Base-by-base conservation (phyloP, 2,113 vertebrate genomes). In the Alectura lathami region DNA sequence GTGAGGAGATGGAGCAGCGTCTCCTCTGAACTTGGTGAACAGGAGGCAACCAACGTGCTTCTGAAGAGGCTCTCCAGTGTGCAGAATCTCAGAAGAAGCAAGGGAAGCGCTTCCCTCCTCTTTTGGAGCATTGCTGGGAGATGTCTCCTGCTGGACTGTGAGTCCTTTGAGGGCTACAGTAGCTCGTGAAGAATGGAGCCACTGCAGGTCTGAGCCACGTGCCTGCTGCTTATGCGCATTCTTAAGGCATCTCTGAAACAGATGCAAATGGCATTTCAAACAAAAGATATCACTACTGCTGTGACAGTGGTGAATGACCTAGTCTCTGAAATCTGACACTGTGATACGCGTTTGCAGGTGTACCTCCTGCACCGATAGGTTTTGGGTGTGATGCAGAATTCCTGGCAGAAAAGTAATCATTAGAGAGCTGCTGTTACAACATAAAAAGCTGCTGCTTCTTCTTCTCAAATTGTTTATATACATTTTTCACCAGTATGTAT, bases 221-320 rank as follows among this genome's bases (percentile, higher is more conserved):
- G 73, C n/a, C 45, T 63, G 32, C 29, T 94, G 59, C 82, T 96
- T 60, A 74, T 69, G 68, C 56, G 50, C 32, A 43, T 95, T 90
- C 93, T 74, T 84, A 66, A 29, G 73, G 74, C 53, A 84, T 95
- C 78, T 94, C 88, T 92, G 80, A 60, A 95, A 88, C 59, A 50
- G 73, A 94, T 95, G 89, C 93, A 93, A 94, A 85, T 77, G 94
- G 88, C 88, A 94, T 96, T 96, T 96, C 90, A 91, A 96, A 93
- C 86, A 91, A 91, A 93, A 96, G 73, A 36, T 78, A 82, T 54
- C 27, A 13, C 74, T 70, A 56, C 6, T 47, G 70, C 84, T 82
- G 83, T 69, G 88, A 56, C 30, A 30, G 51, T 86, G 67, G 88
- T 54, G 85, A 90, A 70, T 38, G 64, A 80, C 80, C 76, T 80